phyloP scores from a whole-genome alignment of 1,140 invertebrate genomes.

The Anoplophora glabripennis region DNA sequence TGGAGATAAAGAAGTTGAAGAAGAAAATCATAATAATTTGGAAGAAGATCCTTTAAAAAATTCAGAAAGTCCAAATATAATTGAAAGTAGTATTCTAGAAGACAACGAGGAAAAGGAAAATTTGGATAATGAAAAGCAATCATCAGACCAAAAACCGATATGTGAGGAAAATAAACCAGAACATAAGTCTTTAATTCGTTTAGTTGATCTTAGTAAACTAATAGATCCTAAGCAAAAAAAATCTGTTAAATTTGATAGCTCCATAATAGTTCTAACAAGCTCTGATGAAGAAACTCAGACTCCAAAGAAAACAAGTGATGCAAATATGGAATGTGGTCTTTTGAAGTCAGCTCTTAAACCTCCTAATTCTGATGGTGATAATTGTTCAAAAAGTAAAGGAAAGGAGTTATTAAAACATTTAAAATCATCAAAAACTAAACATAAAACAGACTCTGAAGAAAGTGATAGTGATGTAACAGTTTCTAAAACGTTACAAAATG shows the following conservation, averaged over 20 bases:
- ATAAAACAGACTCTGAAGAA: not conserved
- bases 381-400: no score
- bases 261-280: constrained; percentile 33
- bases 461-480: not conserved
- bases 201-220: constrained; percentile 41
- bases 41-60: not conserved
- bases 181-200: constrained; percentile 28
- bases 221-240: constrained; percentile 31
- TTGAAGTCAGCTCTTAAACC: constrained; percentile 12
- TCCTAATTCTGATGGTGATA: not conserved
- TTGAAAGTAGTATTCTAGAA: not conserved
- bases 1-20: not conserved
- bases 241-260: constrained; percentile 30
- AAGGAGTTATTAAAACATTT: no score
- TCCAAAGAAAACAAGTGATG: constrained; percentile 9
- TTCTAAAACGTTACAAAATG: not conserved
- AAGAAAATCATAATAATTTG: not conserved
- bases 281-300: constrained; percentile 35
- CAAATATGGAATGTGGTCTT: not conserved
- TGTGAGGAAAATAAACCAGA: no score
- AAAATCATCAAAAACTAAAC: no score
- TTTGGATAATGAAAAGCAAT: not conserved
- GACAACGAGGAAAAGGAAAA: not conserved
- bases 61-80: not conserved
- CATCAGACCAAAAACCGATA: not conserved